Conservation (phyloP, 2,888 invertebrate genomes). For the Melipona beecheii region DNA sequence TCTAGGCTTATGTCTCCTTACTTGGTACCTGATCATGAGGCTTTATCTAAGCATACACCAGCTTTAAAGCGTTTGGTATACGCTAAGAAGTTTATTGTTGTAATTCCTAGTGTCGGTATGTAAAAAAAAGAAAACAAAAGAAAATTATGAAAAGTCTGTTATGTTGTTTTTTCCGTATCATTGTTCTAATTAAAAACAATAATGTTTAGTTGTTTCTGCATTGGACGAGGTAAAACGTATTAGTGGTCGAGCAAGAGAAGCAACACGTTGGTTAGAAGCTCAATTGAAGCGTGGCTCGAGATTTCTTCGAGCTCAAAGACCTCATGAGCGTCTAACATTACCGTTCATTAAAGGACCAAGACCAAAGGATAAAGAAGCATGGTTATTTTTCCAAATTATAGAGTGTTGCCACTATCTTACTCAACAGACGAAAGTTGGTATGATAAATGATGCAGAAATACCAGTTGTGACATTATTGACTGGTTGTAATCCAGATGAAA, state of each 20-base stretch:
- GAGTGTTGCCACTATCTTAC: constrained; percentile 93
- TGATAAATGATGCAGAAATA: constrained; percentile 83
- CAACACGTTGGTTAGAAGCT: constrained; percentile 96
- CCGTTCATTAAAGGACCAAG: constrained; percentile 91
- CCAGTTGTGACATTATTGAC: constrained; percentile 91
- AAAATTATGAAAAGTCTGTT: neutral
- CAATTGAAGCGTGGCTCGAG: constrained; percentile 95
- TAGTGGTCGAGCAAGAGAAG: constrained; percentile 93
- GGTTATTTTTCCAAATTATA: constrained; percentile 91
- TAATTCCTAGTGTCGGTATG: constrained; percentile 95
- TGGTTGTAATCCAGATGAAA: constrained; percentile 86
- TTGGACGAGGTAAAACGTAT: constrained; percentile 95
- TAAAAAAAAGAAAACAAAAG: constrained; percentile 52
- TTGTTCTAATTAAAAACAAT: neutral
- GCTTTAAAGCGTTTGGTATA: constrained; percentile 93
- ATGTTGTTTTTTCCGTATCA: neutral
- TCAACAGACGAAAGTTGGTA: constrained; percentile 83
- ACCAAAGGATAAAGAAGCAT: constrained; percentile 90
- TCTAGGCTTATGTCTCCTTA: constrained; percentile 90
- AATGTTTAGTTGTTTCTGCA: constrained; percentile 90
- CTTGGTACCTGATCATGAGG: constrained; percentile 94
- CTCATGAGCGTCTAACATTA: constrained; percentile 91
- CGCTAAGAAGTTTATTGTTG: constrained; percentile 93
- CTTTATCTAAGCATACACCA: constrained; percentile 90
- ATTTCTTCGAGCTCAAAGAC: constrained; percentile 93